Conservation (phyloP, 2,797 vertebrate species). For the Cygnus olor region DNA sequence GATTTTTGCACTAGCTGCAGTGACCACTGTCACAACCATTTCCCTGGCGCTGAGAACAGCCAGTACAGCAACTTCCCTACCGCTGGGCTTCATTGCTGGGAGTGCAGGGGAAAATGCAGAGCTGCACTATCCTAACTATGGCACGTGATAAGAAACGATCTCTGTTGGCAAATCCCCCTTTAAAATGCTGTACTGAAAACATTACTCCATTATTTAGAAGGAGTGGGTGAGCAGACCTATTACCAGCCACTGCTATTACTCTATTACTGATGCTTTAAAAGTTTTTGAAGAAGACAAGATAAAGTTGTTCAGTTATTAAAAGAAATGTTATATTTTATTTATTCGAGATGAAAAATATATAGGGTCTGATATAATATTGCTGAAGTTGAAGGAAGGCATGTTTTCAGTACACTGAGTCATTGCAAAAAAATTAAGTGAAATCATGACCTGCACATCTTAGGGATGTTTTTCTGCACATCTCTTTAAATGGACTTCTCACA, state of each 20-base stretch:
- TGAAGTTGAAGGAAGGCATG: neutral
- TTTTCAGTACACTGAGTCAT: neutral
- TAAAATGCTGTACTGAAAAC: neutral
- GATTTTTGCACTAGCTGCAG: neutral
- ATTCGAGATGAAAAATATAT: conserved; percentile 59
- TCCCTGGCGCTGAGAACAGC: neutral
- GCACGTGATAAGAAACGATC: neutral
- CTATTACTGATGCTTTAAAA: conserved; percentile 42
- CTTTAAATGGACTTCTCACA: neutral
- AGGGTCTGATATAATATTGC: neutral
- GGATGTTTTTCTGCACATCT: neutral
- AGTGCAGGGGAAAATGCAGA: conserved; percentile 17
- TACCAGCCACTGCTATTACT: conserved; percentile 16
- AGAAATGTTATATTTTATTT: conserved; percentile 54
- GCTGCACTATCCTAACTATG: neutral
- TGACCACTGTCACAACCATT: conserved; percentile 43
- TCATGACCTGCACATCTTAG: neutral
- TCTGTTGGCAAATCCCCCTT: conserved; percentile 2
- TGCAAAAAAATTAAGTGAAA: neutral
- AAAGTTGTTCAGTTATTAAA: conserved; percentile 53
- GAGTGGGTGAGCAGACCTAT: conserved; percentile 22
- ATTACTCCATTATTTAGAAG: conserved; percentile 55
- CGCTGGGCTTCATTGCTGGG: neutral
- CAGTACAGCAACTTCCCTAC: neutral
- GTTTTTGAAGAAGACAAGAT: conserved; percentile 33